These are phyloP conservation scores for Melipona bicolor DNA, from an alignment of 2,888 invertebrate species.

Conservation along the genomic window DNA sequence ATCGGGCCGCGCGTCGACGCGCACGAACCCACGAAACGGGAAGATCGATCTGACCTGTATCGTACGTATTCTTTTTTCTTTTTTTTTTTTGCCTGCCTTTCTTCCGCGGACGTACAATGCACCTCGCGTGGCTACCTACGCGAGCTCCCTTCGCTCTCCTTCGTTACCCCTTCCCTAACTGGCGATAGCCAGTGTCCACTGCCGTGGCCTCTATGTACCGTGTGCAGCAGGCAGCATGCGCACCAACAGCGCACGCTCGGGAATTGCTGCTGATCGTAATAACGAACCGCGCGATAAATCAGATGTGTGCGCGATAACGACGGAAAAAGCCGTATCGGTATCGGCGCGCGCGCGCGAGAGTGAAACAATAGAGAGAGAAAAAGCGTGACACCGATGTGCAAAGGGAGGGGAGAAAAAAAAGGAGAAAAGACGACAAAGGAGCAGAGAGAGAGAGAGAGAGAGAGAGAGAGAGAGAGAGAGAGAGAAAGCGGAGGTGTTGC, in stretches of 20 bases:
- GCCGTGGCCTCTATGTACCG: conserved; percentile 11
- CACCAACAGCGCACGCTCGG: conserved; percentile 30
- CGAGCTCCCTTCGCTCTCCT: conserved; percentile 8
- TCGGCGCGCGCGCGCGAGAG: background rate
- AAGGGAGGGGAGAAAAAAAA: background rate
- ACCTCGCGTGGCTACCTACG: conserved; percentile 53
- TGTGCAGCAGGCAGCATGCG: conserved; percentile 33
- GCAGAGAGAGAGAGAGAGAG: background rate
- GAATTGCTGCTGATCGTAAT: conserved; percentile 45
- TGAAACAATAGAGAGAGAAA: conserved; percentile 1
- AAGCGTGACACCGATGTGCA: conserved; percentile 43
- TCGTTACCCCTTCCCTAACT: background rate
- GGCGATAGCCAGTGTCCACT: conserved; percentile 28
- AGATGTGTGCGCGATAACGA: conserved; percentile 60
- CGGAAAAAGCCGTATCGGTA: conserved; percentile 52
- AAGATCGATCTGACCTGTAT: conserved; percentile 70
- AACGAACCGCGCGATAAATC: conserved; percentile 61
- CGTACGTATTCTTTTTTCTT: conserved; percentile 44
- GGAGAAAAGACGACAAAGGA: background rate
- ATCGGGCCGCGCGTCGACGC: conserved; percentile 59
- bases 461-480: background rate
- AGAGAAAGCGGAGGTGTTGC: background rate
- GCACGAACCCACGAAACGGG: conserved; percentile 57
- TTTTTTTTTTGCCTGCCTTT: conserved; percentile 24
- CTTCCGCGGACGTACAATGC: conserved; percentile 46